These are phyloP conservation scores for Nomada flava DNA, from an alignment of 2,888 invertebrate species.

Conservation along the genomic window DNA sequence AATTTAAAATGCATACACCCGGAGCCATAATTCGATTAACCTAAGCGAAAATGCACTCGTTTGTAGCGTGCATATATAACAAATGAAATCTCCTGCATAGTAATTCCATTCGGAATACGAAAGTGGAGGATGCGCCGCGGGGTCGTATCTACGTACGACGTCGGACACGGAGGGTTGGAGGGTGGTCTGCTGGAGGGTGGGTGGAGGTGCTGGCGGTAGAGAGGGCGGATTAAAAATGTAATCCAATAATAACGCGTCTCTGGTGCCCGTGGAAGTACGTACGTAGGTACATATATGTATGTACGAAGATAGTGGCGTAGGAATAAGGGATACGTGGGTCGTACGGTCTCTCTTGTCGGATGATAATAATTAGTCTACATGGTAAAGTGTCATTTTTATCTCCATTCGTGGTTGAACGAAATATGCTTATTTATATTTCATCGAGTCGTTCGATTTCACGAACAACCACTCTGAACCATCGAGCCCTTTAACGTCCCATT, in stretches of 20 bases:
- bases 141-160: conserved; percentile 75
- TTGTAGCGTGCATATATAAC: conserved; percentile 81
- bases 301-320: conserved; percentile 70
- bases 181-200: conserved; percentile 65
- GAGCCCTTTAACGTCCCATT: no score
- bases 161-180: conserved; percentile 67
- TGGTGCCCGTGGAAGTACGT: conserved; percentile 80
- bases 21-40: conserved; percentile 82
- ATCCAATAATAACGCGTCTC: conserved; percentile 84
- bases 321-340: conserved; percentile 66
- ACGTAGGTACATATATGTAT: conserved; percentile 67
- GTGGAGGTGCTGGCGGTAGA: conserved; percentile 66
- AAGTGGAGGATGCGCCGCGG: conserved; percentile 81
- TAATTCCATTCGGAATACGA: conserved; percentile 84
- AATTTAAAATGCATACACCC: conserved; percentile 81
- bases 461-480: not conserved
- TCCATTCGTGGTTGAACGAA: not conserved
- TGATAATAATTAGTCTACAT: conserved; percentile 67
- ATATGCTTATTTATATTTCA: not conserved
- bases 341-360: conserved; percentile 49
- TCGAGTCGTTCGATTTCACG: not conserved
- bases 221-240: conserved; percentile 84
- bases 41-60: conserved; percentile 83
- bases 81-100: conserved; percentile 84
- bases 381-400: conserved; percentile 50